Conservation (phyloP, 2,113 vertebrate species). For the Indicator maculatus region DNA sequence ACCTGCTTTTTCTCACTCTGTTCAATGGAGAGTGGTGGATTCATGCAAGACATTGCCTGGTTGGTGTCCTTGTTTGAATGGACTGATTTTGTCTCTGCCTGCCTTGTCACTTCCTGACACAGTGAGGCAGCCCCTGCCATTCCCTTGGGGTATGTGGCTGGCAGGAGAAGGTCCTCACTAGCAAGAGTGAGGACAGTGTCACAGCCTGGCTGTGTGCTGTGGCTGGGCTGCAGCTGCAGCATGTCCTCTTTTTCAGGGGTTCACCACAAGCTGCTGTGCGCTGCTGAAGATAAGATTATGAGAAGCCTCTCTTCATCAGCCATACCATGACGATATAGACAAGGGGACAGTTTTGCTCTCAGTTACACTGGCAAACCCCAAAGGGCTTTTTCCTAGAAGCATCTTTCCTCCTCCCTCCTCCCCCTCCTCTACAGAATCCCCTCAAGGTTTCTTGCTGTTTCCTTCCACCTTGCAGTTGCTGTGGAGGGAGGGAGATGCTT, state of each 20-base stretch:
- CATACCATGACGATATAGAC: rapidly evolving
- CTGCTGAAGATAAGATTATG: background rate
- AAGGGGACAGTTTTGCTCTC: background rate
- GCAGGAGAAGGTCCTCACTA: background rate
- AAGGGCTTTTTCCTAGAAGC: background rate
- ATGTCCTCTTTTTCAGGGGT: background rate
- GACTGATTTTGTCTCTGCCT: background rate
- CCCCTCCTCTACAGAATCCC: background rate
- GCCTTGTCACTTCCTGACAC: background rate
- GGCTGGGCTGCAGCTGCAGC: background rate
- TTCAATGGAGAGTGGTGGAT: background rate
- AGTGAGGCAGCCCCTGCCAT: rapidly evolving
- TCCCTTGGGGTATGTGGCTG: rapidly evolving
- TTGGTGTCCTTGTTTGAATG: background rate
- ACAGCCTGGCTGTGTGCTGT: rapidly evolving
- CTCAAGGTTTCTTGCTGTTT: background rate
- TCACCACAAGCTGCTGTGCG: rapidly evolving
- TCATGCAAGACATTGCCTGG: background rate
- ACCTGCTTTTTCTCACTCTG: background rate
- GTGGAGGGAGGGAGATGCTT: background rate
- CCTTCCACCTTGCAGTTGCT: background rate
- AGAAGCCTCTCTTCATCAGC: background rate
- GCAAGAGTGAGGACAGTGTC: background rate
- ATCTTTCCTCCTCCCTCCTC: background rate
- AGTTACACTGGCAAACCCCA: background rate